Conservation (phyloP, 2,797 vertebrate genomes). For the Melanotaenia maccullochi region DNA sequence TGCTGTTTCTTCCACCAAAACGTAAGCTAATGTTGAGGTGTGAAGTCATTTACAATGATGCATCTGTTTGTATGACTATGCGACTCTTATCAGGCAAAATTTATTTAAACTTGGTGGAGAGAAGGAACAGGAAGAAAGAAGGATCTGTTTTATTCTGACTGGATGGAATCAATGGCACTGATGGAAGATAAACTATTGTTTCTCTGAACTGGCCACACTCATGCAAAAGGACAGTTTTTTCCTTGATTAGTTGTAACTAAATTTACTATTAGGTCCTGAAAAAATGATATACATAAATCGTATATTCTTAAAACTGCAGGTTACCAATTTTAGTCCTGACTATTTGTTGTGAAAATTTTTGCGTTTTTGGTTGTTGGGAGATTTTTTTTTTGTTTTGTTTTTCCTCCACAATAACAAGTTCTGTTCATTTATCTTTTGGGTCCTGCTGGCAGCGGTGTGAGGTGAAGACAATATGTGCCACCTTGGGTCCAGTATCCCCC, state of each 20-base stretch:
- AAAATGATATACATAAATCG: not conserved
- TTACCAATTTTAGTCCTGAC: not conserved
- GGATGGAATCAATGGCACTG: not conserved
- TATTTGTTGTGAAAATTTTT: not conserved
- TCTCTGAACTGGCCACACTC: not conserved
- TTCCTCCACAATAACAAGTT: not conserved
- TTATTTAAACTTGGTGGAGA: not conserved
- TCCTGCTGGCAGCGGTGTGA: not conserved
- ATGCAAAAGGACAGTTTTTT: not conserved
- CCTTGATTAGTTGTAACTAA: no score
- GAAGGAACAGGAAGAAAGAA: not conserved
- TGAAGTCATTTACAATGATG: no score
- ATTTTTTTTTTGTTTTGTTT: no score
- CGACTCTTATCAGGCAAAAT: not conserved
- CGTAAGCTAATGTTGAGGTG: no score
- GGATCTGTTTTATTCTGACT: not conserved
- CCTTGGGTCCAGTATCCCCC: not conserved
- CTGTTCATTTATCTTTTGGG: slow-evolving; percentile 5
- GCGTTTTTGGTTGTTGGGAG: not conserved
- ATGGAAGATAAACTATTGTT: no score
- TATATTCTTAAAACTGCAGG: not conserved
- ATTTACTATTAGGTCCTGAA: not conserved
- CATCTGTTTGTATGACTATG: not conserved
- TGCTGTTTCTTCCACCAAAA: not conserved
- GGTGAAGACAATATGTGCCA: not conserved